Evolutionary conservation across 2,797 vertebrate genomes (phyloP), one percentile per base, ranked within the genome.

Genomic region (Scomberomorus guttatus): DNA sequence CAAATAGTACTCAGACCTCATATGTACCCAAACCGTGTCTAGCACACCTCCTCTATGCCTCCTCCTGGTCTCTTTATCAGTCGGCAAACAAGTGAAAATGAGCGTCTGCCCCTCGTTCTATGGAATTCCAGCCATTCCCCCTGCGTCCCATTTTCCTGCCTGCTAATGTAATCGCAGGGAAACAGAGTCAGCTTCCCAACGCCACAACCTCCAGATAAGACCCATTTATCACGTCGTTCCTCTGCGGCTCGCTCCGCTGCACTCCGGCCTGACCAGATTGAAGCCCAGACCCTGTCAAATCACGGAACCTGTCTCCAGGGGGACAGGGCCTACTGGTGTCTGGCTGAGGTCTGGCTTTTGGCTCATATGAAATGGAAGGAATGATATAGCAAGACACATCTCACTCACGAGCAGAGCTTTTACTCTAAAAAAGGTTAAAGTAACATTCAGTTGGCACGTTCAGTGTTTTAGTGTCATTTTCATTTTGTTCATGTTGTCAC

Each of bases 171-270:
- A 95, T 93, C 87, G 77, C 70, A 94, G 92, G 93, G 95, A 96
- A 97, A 95, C 90, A 89, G 81, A 90, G 90, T 85, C 87, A 60
- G 82, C 93, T 95, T 95, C 95, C 91, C 91, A 94, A 88, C 73
- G 87, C 90, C 87, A 86, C 85, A 84, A 92, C 87, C 90, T 90
- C 80, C 89, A 95, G 93, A 94, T 96, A 97, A 95, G 92, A 88
- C 79, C 90, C 89, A 90, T 95, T 96, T 96, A 95, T 96, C 95
- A 94, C 92, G 90, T 80, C 81, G 69, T 86, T 93, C 87, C 91
- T 92, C 83, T 84, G 72, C 18, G 61, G 67, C 64, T 88, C 46
- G 72, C 90, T 91, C 57, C 29, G 32, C 91, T 92, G 73, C 12
- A 85, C 91, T 92, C 75, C 12, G 86, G 81, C 85, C 81, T 61